Conservation (phyloP, 1,140 invertebrate species). For the Scaptodrosophila lebanonensis region DNA sequence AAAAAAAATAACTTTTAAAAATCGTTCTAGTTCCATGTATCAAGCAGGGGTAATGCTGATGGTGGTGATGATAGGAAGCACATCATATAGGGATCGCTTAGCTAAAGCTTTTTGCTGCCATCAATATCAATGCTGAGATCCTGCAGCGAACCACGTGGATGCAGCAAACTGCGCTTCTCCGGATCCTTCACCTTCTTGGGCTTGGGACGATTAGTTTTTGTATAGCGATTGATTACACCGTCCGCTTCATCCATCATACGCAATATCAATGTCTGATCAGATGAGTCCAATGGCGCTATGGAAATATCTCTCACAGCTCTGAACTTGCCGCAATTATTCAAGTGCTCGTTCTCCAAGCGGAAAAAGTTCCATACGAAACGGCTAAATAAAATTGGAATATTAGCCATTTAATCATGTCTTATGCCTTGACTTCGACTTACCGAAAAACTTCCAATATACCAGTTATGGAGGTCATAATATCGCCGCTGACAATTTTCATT, state of each 20-base stretch:
- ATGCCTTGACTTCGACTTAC: conserved; percentile 76
- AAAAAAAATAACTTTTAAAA: conserved; percentile 6
- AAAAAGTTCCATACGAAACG: conserved; percentile 99
- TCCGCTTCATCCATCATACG: conserved; percentile 97
- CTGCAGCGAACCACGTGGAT: conserved; percentile 76
- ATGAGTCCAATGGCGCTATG: conserved; percentile 96
- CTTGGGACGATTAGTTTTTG: conserved; percentile 78
- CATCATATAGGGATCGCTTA: neutral
- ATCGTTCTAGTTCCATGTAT: conserved; percentile 4
- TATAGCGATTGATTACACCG: conserved; percentile 88
- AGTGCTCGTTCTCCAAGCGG: conserved; percentile 99
- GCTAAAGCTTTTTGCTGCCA: conserved; percentile 70
- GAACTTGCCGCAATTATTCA: conserved; percentile 99
- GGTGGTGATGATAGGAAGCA: neutral
- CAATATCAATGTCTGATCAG: conserved; percentile 92
- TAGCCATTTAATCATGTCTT: neutral
- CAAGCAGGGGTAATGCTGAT: conserved; percentile 17
- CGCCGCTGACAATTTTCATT: conserved; percentile 86
- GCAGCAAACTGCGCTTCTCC: conserved; percentile 79
- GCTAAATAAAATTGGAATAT: conserved; percentile 78
- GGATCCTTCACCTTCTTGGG: conserved; percentile 79
- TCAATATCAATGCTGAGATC: conserved; percentile 77
- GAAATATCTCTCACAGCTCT: conserved; percentile 98
- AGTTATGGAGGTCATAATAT: conserved; percentile 92
- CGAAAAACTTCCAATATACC: conserved; percentile 97